Conservation (phyloP, 2,888 invertebrate genomes). For the Erebia palarica region DNA sequence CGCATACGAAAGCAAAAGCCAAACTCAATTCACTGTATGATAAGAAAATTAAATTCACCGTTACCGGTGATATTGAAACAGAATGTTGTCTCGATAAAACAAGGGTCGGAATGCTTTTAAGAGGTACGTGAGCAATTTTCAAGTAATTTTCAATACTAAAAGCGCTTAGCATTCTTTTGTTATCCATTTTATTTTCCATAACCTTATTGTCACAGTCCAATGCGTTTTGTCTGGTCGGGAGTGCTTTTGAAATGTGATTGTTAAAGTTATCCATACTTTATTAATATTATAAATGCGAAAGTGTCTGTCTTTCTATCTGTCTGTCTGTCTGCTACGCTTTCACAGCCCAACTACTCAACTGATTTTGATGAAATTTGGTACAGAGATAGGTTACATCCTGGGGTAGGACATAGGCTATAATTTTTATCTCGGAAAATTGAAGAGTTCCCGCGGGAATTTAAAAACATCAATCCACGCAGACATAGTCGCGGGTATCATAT, state of each 20-base stretch:
- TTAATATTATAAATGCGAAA: no score
- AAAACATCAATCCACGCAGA: no score
- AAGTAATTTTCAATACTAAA: slow-evolving; percentile 47
- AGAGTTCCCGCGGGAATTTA: no score
- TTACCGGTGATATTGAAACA: slow-evolving; percentile 43
- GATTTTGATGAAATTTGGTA: no score
- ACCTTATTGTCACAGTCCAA: slow-evolving; percentile 32
- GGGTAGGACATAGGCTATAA: no score
- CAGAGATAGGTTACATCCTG: no score
- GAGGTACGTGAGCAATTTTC: slow-evolving; percentile 48
- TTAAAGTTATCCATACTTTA: no score
- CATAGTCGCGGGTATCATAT: no score
- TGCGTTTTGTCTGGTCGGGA: slow-evolving; percentile 19
- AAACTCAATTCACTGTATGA: slow-evolving; percentile 32
- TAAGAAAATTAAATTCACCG: slow-evolving; percentile 43
- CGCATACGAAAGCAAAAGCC: slow-evolving; percentile 8
- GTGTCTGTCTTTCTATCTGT: no score
- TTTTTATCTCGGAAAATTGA: no score
- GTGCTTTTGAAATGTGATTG: slow-evolving; percentile 12
- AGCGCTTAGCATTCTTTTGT: slow-evolving; percentile 38
- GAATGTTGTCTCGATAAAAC: slow-evolving; percentile 51
- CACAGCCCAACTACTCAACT: no score
- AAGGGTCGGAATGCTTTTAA: slow-evolving; percentile 53
- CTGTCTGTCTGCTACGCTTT: no score
- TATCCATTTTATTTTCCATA: slow-evolving; percentile 33